These are phyloP conservation scores for Darevskia mixta DNA, from an alignment of 2,797 vertebrate species.

Conservation along the genomic window DNA sequence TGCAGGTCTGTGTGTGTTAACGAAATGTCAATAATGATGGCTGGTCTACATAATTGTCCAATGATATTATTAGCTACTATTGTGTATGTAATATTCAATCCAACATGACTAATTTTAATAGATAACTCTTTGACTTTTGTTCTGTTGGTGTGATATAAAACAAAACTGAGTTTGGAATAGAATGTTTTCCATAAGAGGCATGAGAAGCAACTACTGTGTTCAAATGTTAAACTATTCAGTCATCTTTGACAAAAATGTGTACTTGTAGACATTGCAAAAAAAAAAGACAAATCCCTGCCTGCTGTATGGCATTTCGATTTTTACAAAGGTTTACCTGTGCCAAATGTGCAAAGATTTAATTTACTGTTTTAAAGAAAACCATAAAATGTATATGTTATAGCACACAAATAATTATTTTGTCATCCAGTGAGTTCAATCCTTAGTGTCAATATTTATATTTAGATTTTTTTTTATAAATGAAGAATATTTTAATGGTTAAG, in stretches of 20 bases:
- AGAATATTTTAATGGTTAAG: conserved; percentile 81
- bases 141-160: conserved; percentile 77
- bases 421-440: conserved; percentile 83
- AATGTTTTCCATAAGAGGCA: conserved; percentile 82
- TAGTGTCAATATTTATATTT: conserved; percentile 85
- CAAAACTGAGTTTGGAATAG: conserved; percentile 77
- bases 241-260: conserved; percentile 80
- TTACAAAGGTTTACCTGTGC: conserved; percentile 83
- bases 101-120: conserved; percentile 73
- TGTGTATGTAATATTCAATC: conserved; percentile 74
- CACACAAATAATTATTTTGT: conserved; percentile 84
- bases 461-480: conserved; percentile 85
- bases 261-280: conserved; percentile 82
- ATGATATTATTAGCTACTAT: conserved; percentile 66
- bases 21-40: conserved; percentile 60
- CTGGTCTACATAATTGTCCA: conserved; percentile 67
- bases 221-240: conserved; percentile 80
- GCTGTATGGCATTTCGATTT: conserved; percentile 79
- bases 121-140: conserved; percentile 74
- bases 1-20: conserved; percentile 55
- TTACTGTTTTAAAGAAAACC: conserved; percentile 77
- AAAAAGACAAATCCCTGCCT: conserved; percentile 52
- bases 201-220: conserved; percentile 81
- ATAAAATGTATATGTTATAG: conserved; percentile 78
- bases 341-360: conserved; percentile 83